Evolutionary conservation across 2,888 invertebrate genomes (phyloP), one percentile per base, ranked within the genome.

Genomic region (Leucozona laternaria): DNA sequence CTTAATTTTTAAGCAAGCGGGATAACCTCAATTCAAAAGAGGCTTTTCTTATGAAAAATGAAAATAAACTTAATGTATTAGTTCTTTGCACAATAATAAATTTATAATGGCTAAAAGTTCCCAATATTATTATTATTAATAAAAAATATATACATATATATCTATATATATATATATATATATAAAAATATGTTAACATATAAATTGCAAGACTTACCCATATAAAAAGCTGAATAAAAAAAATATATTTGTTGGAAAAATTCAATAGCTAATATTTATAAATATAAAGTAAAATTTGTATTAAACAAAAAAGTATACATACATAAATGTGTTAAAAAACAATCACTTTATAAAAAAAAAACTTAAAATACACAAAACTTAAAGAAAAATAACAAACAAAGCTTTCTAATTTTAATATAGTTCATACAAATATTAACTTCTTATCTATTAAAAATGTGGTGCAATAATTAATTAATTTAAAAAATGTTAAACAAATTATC

Each of bases 41-140:
- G 64, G 11, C 22, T 64, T 64, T 64, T 48, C 31, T 64, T 31
- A 48, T 45, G 48, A 64, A 48, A 62, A 45, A 43, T 58, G 20
- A 45, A 64, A 58, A 58, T n/a, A 58, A 58, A 58, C 1, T 22
- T 31, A 28, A 20, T 15, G 28, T 45, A 64, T 64, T 40, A 64
- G 64, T 64, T 48, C 64, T 73, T 73, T 83, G 82, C 82, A 83
- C 82, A 83, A 73, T 62, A 70, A 45, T 53, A 31, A 45, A 78
- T 73, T 43, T 55, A 83, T 79, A 53, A 78, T 60, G 60, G 68
- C 66, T 45, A 48, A 68, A 83, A 70, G 62, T 68, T 79, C 45
- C 64, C 45, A 64, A 53, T 48, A 22, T 37, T 58, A 58, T 58
- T 37, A 58, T 37, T 20, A 58, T 45, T 45, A 28, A 17, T 11